Evolutionary conservation across 2,113 vertebrate genomes (phyloP).

Genomic region (Aplodontia rufa): DNA sequence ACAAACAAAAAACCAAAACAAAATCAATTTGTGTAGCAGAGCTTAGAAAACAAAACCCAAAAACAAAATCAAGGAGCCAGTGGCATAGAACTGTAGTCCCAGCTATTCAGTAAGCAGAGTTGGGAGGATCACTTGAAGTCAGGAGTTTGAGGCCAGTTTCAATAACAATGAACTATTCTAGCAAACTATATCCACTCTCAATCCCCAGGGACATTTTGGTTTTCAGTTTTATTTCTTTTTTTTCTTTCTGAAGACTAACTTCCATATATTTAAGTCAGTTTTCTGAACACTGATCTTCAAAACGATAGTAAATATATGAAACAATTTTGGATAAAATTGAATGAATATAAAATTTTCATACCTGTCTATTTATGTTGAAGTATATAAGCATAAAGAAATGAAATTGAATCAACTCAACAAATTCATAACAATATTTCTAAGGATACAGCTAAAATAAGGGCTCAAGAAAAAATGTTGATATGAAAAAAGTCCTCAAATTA

Average conservation of each 20-base stretch:
- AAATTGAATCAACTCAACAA: not conserved
- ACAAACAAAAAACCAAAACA: too few species aligned
- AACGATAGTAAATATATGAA: not conserved
- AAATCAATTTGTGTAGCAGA: not conserved
- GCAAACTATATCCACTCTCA: not conserved
- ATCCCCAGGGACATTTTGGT: not conserved
- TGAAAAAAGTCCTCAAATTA: not conserved
- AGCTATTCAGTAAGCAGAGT: not conserved
- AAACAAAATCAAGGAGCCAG: not conserved
- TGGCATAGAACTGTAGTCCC: not conserved
- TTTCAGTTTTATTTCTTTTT: not conserved
- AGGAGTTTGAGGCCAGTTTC: not conserved
- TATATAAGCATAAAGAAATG: not conserved
- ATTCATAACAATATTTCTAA: not conserved
- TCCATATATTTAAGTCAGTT: not conserved
- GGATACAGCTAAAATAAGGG: not conserved
- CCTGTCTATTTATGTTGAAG: not conserved
- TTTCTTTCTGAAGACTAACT: not conserved
- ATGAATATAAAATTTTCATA: not conserved
- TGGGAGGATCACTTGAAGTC: not conserved
- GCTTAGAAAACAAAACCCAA: not conserved
- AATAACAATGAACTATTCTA: not conserved
- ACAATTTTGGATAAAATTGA: not conserved
- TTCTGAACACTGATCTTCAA: not conserved
- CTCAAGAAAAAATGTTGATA: not conserved